Base-by-base conservation (phyloP, 2,113 vertebrate species). In the Albula goreensis region DNA sequence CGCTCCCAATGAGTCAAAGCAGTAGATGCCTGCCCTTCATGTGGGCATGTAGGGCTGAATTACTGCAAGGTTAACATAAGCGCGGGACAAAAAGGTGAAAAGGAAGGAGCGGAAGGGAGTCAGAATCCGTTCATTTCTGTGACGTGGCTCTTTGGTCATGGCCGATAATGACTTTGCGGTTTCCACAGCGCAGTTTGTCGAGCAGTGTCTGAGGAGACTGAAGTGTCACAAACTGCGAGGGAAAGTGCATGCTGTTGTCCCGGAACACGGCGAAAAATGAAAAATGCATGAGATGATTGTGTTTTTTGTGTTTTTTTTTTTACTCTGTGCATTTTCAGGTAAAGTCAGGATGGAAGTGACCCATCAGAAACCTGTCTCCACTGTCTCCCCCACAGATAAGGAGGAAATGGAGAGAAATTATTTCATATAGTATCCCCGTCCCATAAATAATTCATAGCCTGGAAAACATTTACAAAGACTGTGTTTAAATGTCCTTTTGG, bases 361-460 rank as follows among this genome's bases (percentile, higher is more conserved):
- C 83, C 63, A 74, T 66, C 22, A 17, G 60, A 10, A n/a, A 56
- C 83, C 83, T 50, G 60, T 31, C 49, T 5, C 60, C 22, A 5
- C 10, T 51, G 52, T 48, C 56, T 56, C 53, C 10, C 57, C 11
- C 31, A 57, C 41, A 83, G 41, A 13, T 50, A 83, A 49, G 56
- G 82, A 31, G 19, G 57, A n/a, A 83, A 31, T 31, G 66, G 50
- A 84, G 51, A 53, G 41, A 63, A 77, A 77, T 13, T 77, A 25
- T 84, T 25, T 74, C 66, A 84, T 84, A 77, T 84, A 5, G 60
- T 66, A 41, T 56, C 25, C 82, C 25, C 19, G 50, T n/a, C 11
- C 63, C 19, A 77, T 84, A 70, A 84, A 84, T 84, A 77, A 84
- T 84, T 84, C 74, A 84, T 70, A 52, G 22, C 22, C 17, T 13